phyloP scores from a whole-genome alignment of 2,888 invertebrate species.

The Amblyjoppa fuscipennis region DNA sequence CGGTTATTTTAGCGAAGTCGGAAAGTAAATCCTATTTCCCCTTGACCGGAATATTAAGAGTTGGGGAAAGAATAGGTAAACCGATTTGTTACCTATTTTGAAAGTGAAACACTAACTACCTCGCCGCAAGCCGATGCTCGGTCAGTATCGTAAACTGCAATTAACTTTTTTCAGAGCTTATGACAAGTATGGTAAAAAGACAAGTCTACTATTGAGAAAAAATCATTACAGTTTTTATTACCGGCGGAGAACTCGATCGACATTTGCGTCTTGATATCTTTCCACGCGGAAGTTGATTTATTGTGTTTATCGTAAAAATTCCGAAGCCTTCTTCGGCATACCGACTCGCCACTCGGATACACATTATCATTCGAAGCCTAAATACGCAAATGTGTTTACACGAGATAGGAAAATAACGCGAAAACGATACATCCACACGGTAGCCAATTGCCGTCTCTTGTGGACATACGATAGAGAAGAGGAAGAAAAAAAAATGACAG shows the following conservation, averaged over 20 bases:
- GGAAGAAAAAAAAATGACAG: background rate
- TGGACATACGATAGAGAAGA: background rate
- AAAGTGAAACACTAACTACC: no score
- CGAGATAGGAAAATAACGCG: slow-evolving; percentile 49
- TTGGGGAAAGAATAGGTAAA: no score
- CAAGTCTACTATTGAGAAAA: no score
- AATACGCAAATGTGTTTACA: slow-evolving; percentile 33
- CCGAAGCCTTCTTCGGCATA: background rate
- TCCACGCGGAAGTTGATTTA: background rate
- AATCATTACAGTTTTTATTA: background rate
- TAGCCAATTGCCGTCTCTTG: slow-evolving; percentile 18
- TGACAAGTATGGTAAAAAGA: no score
- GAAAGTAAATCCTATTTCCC: no score
- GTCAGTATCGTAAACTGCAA: no score
- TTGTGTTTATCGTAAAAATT: background rate
- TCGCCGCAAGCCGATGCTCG: no score
- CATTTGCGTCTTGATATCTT: background rate
- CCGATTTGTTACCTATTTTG: no score
- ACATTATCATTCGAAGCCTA: slow-evolving; percentile 30
- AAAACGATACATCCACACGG: slow-evolving; percentile 49
- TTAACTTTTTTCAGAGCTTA: no score
- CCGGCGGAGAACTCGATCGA: background rate
- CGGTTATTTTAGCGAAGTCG: no score
- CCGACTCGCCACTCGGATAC: background rate
- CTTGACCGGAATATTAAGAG: no score